Evolutionary conservation across 92 coral and sea anemone genomes (phyloP), one percentile per base, ranked within the genome.

Genomic region (Porites lobata): DNA sequence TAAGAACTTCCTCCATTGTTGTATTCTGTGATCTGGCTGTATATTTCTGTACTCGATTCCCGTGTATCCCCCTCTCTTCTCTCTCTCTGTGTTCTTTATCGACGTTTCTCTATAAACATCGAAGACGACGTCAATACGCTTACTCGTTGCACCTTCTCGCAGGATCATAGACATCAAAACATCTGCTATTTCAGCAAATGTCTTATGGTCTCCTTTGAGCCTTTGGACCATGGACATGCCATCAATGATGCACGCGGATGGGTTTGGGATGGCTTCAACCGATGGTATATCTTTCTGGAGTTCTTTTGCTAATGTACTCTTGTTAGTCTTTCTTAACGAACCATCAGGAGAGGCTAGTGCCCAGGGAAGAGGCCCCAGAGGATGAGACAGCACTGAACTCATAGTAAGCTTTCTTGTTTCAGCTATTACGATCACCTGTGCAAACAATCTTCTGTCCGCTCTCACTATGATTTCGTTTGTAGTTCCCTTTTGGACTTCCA

Each of bases 191-290:
- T 90, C 89, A 11, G 77, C 86, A 90, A 90, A 78, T 15, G 81
- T 67, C 63, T 38, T 69, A 69, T 69, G 77, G 70, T 84, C 89
- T 61, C 89, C 89, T 90, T 84, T 77, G n/a, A 84, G 71, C 82
- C 72, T 90, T 26, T 89, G 86, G 38, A 83, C 88, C 77, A 78
- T 70, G 21, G 58, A 77, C 92, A 84, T 90, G n/a, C 92, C 92
- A 54, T 78, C 86, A 71, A 71, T 79, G 38, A 84, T 84, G 21
- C 92, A 89, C 15, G 92, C 85, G 4, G 88, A 83, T 79, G 81
- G 85, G 18, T 76, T 80, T 69, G 85, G 88, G 53, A 77, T 70
- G 24, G 75, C 14, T 57, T 89, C 89, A 10, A 51, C 81, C 7
- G 80, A 79, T 21, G 88, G 85, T 26, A 68, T 80, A 90, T 84